Conservation (phyloP, 2,888 invertebrate species). For the Agonopterix arenella region DNA sequence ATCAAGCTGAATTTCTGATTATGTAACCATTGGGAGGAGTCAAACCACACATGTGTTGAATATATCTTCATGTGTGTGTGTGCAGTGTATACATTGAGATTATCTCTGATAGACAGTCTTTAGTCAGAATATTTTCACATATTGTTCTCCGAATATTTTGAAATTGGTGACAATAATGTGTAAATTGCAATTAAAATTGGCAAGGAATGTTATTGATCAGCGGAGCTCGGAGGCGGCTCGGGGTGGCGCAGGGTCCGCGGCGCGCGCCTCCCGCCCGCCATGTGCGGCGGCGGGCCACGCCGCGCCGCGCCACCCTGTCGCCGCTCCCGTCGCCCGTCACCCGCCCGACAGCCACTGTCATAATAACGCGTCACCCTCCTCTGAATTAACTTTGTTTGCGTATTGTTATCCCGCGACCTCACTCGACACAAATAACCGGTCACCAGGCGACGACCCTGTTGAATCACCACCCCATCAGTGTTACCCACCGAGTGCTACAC, state of each 20-base stretch:
- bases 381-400: constrained; percentile 65
- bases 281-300: neutral
- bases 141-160: too few species aligned
- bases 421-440: constrained; percentile 41
- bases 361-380: constrained; percentile 43
- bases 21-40: too few species aligned
- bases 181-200: constrained; percentile 11
- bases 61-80: too few species aligned
- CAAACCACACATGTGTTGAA: too few species aligned
- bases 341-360: constrained; percentile 30
- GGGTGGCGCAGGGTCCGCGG: constrained; percentile 12
- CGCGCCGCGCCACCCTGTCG: constrained; percentile 16
- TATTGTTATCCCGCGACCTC: constrained; percentile 41
- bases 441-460: constrained; percentile 6
- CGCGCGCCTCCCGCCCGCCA: constrained; percentile 12
- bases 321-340: constrained; percentile 16
- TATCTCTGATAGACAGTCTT: too few species aligned
- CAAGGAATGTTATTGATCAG: constrained; percentile 22
- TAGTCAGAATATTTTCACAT: too few species aligned
- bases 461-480: constrained; percentile 2
- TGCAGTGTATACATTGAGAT: too few species aligned
- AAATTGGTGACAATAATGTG: constrained; percentile 1
- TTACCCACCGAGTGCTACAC: neutral
- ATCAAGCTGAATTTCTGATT: too few species aligned
- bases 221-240: constrained; percentile 6